A percentile compares a stretch with the other conserved stretches of the same genome.
phyloP scores from a whole-genome alignment of 2,113 vertebrate genomes.

The Ceuthmochares aereus region DNA sequence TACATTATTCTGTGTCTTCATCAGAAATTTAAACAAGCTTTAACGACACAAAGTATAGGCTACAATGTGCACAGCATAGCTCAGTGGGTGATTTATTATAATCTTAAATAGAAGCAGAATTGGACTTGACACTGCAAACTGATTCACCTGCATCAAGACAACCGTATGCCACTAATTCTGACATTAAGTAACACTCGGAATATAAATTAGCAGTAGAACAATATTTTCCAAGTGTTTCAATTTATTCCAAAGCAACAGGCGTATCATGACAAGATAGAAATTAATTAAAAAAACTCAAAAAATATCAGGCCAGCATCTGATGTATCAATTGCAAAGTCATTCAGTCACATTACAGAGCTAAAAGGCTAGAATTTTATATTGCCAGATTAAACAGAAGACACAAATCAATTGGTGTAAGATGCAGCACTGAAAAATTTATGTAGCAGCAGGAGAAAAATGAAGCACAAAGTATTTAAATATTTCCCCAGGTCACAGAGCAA shows the following conservation, averaged over 20 bases:
- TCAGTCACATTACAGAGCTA: background rate
- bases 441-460: slow-evolving; percentile 34
- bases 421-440: slow-evolving; percentile 28
- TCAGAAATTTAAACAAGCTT: slow-evolving; percentile 52
- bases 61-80: background rate
- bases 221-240: slow-evolving; percentile 26
- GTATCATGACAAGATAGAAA: background rate
- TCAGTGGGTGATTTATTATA: slow-evolving; percentile 34
- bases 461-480: slow-evolving; percentile 18
- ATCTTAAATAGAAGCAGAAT: slow-evolving; percentile 21
- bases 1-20: slow-evolving; percentile 23
- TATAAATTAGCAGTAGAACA: background rate
- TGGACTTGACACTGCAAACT: slow-evolving; percentile 17
- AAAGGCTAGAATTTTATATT: background rate
- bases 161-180: background rate
- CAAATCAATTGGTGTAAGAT: background rate
- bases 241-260: background rate
- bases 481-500: slow-evolving; percentile 41
- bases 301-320: background rate
- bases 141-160: slow-evolving; percentile 36
- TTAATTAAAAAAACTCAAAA: background rate
- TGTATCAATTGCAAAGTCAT: background rate
- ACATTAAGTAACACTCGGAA: slow-evolving; percentile 16
- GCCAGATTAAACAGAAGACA: slow-evolving; percentile 5
- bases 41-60: background rate